A percentile compares a stretch with the other conserved stretches of the same genome.
Conservation (phyloP, 2,797 vertebrate species). For the Uromys caudimaculatus region DNA sequence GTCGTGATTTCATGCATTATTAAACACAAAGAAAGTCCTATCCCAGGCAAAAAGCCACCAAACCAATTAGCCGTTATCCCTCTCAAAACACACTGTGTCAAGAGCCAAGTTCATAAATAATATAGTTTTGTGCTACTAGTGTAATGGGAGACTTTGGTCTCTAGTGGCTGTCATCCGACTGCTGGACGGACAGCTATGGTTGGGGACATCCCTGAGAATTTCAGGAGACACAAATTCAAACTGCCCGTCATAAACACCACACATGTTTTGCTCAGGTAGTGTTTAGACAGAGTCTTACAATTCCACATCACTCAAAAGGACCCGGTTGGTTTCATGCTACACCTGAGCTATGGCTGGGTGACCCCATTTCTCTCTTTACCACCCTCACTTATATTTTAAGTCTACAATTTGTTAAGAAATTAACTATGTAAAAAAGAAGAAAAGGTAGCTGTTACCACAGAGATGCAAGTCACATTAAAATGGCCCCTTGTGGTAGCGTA, state of each 20-base stretch:
- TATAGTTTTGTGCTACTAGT: neutral
- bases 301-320: neutral
- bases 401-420: conserved; percentile 23
- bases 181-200: neutral
- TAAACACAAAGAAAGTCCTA: conserved; percentile 25
- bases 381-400: neutral
- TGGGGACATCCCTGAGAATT: neutral
- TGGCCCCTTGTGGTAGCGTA: neutral
- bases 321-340: neutral
- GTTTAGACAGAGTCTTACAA: neutral
- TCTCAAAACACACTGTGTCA: conserved; percentile 18
- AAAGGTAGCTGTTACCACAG: neutral
- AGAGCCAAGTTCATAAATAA: conserved; percentile 56
- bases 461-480: neutral
- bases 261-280: neutral
- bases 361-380: neutral
- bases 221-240: conserved; percentile 47
- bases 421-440: neutral
- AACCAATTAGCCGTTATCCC: conserved; percentile 54
- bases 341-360: neutral
- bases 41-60: neutral
- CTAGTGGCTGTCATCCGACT: neutral
- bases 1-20: conserved; percentile 26
- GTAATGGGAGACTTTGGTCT: neutral
- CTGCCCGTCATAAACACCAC: neutral